Conservation (phyloP, 2,113 vertebrate genomes). For the Osmerus eperlanus region DNA sequence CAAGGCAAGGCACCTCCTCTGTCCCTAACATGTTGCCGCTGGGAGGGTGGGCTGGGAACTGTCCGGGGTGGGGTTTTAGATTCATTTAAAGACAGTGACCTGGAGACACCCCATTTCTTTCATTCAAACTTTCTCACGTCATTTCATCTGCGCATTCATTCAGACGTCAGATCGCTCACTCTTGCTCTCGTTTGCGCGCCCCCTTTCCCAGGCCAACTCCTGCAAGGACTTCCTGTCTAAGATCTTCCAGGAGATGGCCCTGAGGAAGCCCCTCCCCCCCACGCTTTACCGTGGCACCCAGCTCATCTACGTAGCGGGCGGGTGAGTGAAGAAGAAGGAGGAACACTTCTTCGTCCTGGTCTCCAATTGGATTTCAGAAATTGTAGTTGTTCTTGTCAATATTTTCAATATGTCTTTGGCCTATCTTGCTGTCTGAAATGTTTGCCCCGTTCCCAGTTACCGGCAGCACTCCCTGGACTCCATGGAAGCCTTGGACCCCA, state of each 20-base stretch:
- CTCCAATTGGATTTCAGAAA: not conserved
- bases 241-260: constrained; percentile 81
- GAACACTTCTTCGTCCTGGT: not conserved
- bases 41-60: too few relatives aligned
- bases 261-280: constrained; percentile 70
- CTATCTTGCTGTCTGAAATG: not conserved
- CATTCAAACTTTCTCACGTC: too few relatives aligned
- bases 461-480: constrained; percentile 65
- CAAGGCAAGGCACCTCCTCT: constrained; percentile 53
- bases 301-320: constrained; percentile 77
- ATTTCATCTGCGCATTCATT: not conserved
- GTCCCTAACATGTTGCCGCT: too few relatives aligned
- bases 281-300: constrained; percentile 71
- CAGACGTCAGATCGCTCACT: not conserved
- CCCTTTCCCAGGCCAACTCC: constrained; percentile 64
- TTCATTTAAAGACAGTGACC: too few relatives aligned
- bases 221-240: constrained; percentile 80
- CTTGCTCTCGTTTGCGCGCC: not conserved
- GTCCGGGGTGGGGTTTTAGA: not conserved
- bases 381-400: too few relatives aligned
- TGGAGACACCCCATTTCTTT: too few relatives aligned
- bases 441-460: constrained; percentile 52
- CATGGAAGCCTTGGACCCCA: constrained; percentile 74
- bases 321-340: constrained; percentile 33
- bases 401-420: not conserved